Percentiles rank a stretch among this genome's conserved stretches.
Evolutionary conservation across 2,888 invertebrate genomes (phyloP).

Genomic region (Lycaena phlaeas): DNA sequence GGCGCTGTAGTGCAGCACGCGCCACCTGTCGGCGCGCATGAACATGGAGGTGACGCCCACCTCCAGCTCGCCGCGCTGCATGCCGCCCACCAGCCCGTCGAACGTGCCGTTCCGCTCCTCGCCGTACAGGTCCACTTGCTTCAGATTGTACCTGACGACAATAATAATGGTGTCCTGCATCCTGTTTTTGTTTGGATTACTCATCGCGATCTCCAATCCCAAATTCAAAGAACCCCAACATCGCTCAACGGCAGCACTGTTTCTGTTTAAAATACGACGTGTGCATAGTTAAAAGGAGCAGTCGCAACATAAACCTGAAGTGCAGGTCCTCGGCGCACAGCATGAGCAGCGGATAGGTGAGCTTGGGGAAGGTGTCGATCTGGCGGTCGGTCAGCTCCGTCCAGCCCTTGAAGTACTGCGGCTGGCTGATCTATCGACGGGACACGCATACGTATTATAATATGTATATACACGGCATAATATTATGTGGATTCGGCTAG

Average conservation of each 20-base stretch:
- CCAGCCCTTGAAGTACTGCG: conserved; percentile 48
- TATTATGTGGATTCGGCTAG: no score
- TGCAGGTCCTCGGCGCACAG: conserved; percentile 43
- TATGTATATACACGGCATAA: no score
- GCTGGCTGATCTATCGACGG: conserved; percentile 35
- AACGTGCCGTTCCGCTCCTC: conserved; percentile 72
- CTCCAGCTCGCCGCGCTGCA: conserved; percentile 70
- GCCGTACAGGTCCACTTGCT: conserved; percentile 60
- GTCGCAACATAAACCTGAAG: conserved; percentile 43
- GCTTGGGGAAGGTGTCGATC: conserved; percentile 50
- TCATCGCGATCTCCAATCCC: no score
- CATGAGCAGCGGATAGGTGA: conserved; percentile 50
- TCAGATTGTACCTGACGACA: conserved; percentile 40
- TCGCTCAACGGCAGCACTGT: no score
- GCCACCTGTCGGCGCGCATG: conserved; percentile 71
- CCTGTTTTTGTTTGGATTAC: no score
- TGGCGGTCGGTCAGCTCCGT: conserved; percentile 40
- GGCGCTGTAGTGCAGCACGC: conserved; percentile 61
- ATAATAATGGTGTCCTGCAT: no score
- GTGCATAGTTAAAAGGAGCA: not conserved
- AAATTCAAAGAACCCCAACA: no score
- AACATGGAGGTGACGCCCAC: conserved; percentile 65
- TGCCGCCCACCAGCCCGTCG: conserved; percentile 67
- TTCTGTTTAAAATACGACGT: no score
- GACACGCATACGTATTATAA: no score